Evolutionary conservation across 2,888 invertebrate genomes (phyloP).

Genomic region (Malachius bipustulatus): DNA sequence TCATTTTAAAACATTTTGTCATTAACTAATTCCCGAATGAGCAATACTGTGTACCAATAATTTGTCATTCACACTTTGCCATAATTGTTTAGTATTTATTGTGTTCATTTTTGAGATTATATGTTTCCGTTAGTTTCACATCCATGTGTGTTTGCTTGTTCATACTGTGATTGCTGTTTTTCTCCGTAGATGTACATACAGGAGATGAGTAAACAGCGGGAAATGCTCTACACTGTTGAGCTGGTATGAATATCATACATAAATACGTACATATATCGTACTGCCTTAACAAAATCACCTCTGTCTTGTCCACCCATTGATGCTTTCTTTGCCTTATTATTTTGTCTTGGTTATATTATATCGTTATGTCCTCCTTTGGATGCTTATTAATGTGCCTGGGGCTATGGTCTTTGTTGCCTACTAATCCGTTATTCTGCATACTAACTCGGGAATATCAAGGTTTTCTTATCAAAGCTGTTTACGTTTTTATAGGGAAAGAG

Average conservation of each 20-base stretch:
- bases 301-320: slow-evolving; percentile 12
- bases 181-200: slow-evolving; percentile 70
- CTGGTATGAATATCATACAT: slow-evolving; percentile 64
- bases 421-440: too few species aligned
- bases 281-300: slow-evolving; percentile 17
- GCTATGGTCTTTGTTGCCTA: too few species aligned
- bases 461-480: too few species aligned
- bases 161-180: slow-evolving; percentile 38
- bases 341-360: slow-evolving; percentile 9
- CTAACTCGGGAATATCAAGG: too few species aligned
- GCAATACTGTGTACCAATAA: neutral
- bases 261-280: too few species aligned
- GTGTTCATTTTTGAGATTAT: neutral
- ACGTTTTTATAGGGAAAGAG: too few species aligned
- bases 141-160: too few species aligned
- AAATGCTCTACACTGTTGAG: slow-evolving; percentile 72
- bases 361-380: neutral
- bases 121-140: too few species aligned
- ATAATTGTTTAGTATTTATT: neutral
- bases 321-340: slow-evolving; percentile 13
- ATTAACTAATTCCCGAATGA: too few species aligned
- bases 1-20: slow-evolving; percentile 1
- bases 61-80: neutral
- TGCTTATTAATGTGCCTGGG: too few species aligned
- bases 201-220: slow-evolving; percentile 80